Conservation (phyloP, 2,888 invertebrate genomes). For the Syrista parreyssii region DNA sequence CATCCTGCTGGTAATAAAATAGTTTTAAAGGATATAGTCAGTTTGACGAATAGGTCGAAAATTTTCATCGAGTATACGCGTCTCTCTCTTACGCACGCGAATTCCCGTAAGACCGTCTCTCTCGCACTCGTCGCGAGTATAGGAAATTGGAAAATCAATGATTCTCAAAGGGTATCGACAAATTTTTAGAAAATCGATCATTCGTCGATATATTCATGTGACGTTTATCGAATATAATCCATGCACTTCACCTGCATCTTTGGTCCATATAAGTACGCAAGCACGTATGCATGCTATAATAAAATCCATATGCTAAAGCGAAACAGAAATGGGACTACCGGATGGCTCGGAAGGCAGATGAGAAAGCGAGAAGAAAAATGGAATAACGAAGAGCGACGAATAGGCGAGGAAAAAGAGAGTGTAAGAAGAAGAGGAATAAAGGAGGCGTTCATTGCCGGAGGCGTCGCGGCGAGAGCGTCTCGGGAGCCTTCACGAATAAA, state of each 20-base stretch:
- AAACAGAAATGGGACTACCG: constrained; percentile 28
- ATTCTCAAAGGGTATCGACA: not conserved
- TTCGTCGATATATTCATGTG: not conserved
- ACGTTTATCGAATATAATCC: not conserved
- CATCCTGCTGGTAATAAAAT: not conserved
- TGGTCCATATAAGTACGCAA: not conserved
- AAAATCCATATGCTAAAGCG: not conserved
- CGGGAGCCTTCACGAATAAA: constrained; percentile 55
- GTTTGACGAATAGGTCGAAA: not conserved
- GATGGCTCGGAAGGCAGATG: constrained; percentile 24
- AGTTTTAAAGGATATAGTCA: not conserved
- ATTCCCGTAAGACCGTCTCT: not conserved
- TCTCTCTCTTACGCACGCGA: constrained; percentile 16
- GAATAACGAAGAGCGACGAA: constrained; percentile 18
- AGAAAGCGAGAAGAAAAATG: constrained; percentile 23
- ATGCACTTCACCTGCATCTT: not conserved
- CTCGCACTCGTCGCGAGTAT: not conserved
- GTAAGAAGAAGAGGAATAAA: constrained; percentile 20
- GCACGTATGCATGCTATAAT: not conserved
- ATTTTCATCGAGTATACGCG: constrained; percentile 16
- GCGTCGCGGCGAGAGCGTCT: constrained; percentile 48
- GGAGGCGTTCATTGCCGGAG: constrained; percentile 44
- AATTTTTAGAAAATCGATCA: not conserved
- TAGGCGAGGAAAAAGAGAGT: constrained; percentile 21
- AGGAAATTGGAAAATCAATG: not conserved